Evolutionary conservation across 2,797 vertebrate genomes (phyloP).

Genomic region (Pseudomugil gertrudae): DNA sequence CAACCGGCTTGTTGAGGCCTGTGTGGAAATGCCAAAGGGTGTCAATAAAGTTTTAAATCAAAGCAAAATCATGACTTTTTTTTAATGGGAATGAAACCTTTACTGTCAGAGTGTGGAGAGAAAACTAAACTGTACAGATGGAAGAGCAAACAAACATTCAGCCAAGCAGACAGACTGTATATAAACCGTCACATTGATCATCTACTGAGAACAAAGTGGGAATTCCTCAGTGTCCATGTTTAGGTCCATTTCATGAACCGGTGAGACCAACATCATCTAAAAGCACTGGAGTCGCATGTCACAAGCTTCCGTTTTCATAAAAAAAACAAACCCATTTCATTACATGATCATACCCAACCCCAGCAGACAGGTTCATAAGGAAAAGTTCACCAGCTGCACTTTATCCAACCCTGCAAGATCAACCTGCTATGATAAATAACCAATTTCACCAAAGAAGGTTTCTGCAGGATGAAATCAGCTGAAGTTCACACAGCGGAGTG

Average conservation of each 20-base stretch:
- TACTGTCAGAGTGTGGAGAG: constrained; percentile 40
- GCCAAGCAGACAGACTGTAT: too few species aligned
- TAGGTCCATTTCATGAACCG: neutral
- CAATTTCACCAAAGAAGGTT: neutral
- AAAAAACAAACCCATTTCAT: neutral
- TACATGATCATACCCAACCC: neutral
- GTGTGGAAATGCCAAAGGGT: neutral
- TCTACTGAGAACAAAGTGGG: constrained; percentile 19
- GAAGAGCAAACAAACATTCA: constrained; percentile 9
- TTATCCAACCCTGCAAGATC: neutral
- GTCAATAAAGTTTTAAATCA: constrained; percentile 5
- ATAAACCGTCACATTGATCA: constrained; percentile 15
- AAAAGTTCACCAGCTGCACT: neutral
- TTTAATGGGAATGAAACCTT: constrained; percentile 46
- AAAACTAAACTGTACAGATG: constrained; percentile 25
- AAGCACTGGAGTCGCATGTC: constrained; percentile 10
- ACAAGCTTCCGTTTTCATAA: neutral
- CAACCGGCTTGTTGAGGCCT: too few species aligned
- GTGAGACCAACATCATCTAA: constrained; percentile 1
- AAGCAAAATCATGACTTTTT: neutral
- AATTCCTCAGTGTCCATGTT: constrained; percentile 3
- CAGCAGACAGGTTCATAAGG: neutral
- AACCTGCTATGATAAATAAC: neutral
- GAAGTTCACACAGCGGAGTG: neutral
- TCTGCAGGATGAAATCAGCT: constrained; percentile 20